Evolutionary conservation across 2,888 invertebrate species (phyloP).

Genomic region (Stenchaetothrips biformis): DNA sequence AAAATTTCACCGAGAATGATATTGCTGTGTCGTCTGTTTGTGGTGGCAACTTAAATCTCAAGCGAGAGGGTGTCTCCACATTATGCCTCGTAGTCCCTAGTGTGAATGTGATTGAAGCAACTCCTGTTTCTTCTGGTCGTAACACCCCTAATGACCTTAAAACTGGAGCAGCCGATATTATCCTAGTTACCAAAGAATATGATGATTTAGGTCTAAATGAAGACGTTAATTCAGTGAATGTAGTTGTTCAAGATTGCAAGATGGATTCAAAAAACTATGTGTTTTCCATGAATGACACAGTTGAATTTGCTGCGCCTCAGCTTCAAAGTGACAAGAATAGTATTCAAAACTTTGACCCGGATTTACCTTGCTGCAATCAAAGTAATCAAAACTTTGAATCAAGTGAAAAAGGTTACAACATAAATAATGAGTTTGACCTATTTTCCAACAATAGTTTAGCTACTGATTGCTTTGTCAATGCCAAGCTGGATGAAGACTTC

Average conservation of each 20-base stretch:
- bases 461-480: background rate
- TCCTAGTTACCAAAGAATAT: constrained; percentile 26
- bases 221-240: background rate
- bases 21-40: too few species aligned
- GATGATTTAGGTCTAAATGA: background rate
- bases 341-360: background rate
- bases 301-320: background rate
- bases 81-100: constrained; percentile 30
- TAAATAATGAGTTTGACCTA: background rate
- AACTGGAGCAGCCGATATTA: background rate
- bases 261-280: background rate
- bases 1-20: too few species aligned
- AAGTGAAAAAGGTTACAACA: background rate
- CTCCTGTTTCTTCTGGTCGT: constrained; percentile 33
- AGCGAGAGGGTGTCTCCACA: too few species aligned
- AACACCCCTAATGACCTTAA: constrained; percentile 30
- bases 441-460: background rate
- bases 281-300: background rate
- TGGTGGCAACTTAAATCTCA: too few species aligned
- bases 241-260: background rate
- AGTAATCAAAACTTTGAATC: background rate
- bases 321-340: background rate
- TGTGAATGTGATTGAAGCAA: constrained; percentile 33
- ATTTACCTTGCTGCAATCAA: background rate
- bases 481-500: background rate